Evolutionary conservation across 2,888 invertebrate genomes (phyloP).

Genomic region (Marronus borbonicus): DNA sequence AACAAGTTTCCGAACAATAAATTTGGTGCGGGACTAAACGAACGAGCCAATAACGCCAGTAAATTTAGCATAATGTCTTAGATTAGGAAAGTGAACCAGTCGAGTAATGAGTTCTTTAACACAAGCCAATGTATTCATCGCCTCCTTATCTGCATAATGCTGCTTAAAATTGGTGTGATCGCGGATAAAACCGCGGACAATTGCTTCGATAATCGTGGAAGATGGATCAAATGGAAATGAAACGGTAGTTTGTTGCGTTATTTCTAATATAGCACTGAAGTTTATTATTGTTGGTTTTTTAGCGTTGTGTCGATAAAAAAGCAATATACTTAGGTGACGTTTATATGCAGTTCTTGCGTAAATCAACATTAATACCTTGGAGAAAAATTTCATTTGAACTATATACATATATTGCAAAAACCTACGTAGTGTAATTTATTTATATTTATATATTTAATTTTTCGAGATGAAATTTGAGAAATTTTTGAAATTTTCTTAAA

Average conservation of each 20-base stretch:
- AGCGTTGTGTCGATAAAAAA: no score
- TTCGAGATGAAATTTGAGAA: no score
- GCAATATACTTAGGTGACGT: no score
- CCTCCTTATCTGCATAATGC: conserved; percentile 43
- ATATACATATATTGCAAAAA: no score
- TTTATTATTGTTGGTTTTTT: no score
- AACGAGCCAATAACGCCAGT: conserved; percentile 43
- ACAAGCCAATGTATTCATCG: conserved; percentile 47
- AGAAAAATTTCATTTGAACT: no score
- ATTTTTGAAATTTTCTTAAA: no score
- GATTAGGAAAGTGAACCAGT: conserved; percentile 46
- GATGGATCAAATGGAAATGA: conserved; percentile 17
- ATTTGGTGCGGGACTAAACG: conserved; percentile 31
- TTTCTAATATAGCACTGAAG: neutral
- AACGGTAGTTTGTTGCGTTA: neutral
- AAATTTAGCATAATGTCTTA: conserved; percentile 49
- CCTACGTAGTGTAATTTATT: no score
- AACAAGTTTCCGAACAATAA: conserved; percentile 48
- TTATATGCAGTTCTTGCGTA: no score
- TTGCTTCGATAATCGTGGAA: conserved; percentile 30
- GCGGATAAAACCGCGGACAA: conserved; percentile 39
- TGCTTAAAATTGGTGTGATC: conserved; percentile 38
- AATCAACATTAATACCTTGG: no score
- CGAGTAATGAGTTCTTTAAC: conserved; percentile 49
- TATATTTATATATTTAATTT: no score